phyloP scores from a whole-genome alignment of 2,888 invertebrate species.

The Tanytarsus gracilentus region DNA sequence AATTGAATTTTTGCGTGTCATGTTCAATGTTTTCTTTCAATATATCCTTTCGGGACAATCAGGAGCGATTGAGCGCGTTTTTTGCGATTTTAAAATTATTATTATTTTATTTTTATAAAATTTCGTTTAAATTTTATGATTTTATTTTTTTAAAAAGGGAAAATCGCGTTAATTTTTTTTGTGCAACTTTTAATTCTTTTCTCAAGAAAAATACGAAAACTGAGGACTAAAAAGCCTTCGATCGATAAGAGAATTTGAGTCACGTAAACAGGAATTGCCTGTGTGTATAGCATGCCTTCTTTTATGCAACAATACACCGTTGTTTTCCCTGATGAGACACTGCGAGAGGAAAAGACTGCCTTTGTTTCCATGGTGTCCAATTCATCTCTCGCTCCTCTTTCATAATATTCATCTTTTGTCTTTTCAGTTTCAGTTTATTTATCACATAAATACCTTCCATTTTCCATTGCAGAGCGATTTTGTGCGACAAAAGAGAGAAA shows the following conservation, averaged over 20 bases:
- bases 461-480: slow-evolving; percentile 3
- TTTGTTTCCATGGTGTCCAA: slow-evolving; percentile 29
- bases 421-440: slow-evolving; percentile 16
- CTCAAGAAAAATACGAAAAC: too few species aligned
- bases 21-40: slow-evolving; percentile 24
- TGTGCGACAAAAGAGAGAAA: slow-evolving; percentile 29
- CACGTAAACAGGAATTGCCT: neutral
- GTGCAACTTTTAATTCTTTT: too few species aligned
- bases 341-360: neutral
- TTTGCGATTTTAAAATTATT: neutral
- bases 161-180: too few species aligned
- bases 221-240: too few species aligned
- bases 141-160: too few species aligned
- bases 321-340: slow-evolving; percentile 12
- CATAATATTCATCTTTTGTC: slow-evolving; percentile 10
- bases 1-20: slow-evolving; percentile 28
- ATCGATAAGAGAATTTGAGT: too few species aligned
- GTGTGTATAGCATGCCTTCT: neutral
- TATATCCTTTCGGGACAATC: slow-evolving; percentile 11
- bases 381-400: neutral
- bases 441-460: slow-evolving; percentile 22
- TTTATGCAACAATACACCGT: slow-evolving; percentile 9
- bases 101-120: neutral
- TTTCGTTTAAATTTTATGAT: too few species aligned
- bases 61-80: neutral